Conservation (phyloP, 2,797 vertebrate species). For the Sebastes paucispinis region DNA sequence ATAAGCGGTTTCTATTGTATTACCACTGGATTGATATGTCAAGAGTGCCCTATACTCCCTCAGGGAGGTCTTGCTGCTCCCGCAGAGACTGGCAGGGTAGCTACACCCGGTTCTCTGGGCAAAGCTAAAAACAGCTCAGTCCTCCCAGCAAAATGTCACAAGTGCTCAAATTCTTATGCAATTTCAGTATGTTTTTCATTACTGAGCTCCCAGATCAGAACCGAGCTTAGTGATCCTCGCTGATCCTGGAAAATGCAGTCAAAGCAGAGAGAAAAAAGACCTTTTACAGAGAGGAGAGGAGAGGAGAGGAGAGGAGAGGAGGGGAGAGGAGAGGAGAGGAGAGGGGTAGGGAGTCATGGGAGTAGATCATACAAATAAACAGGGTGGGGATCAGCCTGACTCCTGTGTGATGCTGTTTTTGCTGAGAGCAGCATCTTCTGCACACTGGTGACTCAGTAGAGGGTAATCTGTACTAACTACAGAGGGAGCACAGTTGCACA, state of each 20-base stretch:
- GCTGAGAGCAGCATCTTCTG: constrained; percentile 54
- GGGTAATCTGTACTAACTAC: constrained; percentile 42
- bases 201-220: constrained; percentile 46
- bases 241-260: constrained; percentile 53
- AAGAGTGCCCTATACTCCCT: background rate
- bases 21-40: background rate
- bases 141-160: constrained; percentile 34
- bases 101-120: constrained; percentile 46
- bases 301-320: background rate
- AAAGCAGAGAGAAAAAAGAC: constrained; percentile 32
- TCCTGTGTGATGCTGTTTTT: constrained; percentile 25
- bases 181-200: constrained; percentile 64
- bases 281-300: constrained; percentile 24
- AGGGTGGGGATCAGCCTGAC: constrained; percentile 3
- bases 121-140: constrained; percentile 64
- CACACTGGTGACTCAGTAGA: constrained; percentile 44
- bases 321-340: background rate
- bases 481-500: constrained; percentile 16
- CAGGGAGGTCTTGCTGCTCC: constrained; percentile 25
- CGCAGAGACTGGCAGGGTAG: constrained; percentile 19
- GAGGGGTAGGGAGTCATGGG: background rate
- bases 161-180: constrained; percentile 54
- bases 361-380: constrained; percentile 17
- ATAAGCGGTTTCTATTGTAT: background rate
- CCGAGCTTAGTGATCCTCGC: constrained; percentile 35